Conservation (phyloP, 2,797 vertebrate genomes). For the Tragopan temminckii region DNA sequence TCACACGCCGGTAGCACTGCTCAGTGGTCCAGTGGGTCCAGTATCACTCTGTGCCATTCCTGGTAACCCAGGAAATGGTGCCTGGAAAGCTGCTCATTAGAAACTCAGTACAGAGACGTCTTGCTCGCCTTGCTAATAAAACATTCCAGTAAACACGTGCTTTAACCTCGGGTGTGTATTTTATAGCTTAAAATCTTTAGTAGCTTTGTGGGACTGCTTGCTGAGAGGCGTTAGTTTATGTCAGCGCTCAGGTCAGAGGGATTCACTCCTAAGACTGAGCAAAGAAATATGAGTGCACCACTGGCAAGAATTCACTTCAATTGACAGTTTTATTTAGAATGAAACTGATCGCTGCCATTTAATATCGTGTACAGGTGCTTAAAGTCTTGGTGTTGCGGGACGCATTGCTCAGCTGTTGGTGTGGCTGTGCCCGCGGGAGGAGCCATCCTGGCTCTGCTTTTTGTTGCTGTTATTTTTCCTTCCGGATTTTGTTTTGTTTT, state of each 20-base stretch:
- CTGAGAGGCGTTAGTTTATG: background rate
- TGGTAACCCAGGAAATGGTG: background rate
- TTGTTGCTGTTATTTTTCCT: too few species aligned
- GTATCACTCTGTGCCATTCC: constrained; percentile 4
- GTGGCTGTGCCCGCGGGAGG: background rate
- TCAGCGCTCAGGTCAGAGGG: background rate
- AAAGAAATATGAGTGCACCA: background rate
- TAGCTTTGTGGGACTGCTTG: background rate
- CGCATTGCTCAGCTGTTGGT: background rate
- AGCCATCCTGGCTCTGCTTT: too few species aligned
- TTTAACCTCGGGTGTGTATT: background rate
- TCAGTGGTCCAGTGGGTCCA: background rate
- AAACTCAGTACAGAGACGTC: background rate
- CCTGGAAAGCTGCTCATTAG: constrained; percentile 30
- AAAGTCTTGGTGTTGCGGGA: background rate
- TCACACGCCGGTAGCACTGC: too few species aligned
- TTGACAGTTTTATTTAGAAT: background rate
- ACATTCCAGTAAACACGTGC: background rate
- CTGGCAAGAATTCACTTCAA: background rate
- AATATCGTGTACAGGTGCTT: background rate
- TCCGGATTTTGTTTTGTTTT: background rate
- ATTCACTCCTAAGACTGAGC: background rate
- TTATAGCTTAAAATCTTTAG: background rate
- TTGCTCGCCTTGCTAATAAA: constrained; percentile 19
- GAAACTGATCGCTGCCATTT: background rate